Base-by-base conservation (phyloP, 2,888 invertebrate species). In the Drosophila multiciliata region DNA sequence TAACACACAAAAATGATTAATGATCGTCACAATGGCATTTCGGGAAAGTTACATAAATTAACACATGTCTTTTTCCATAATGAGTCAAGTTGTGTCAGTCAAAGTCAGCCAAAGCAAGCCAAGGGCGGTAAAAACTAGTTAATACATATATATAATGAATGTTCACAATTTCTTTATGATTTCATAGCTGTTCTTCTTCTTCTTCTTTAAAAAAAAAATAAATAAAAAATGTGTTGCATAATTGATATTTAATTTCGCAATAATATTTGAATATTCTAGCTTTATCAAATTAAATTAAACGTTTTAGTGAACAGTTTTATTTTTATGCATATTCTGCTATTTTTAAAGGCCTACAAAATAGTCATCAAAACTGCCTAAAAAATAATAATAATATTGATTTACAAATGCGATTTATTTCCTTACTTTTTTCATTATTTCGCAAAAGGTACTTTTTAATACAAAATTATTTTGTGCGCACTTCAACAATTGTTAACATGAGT, bases 31-130 rank as follows among this genome's bases (percentile, higher is more conserved):
- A 80, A 75, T 65, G 64, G 66, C 73, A 73, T 83, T 84, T 89
- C 76, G 87, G 82, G 87, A 87, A 87, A 87, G 87, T 90, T 90
- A 89, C 90, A 87, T 87, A 87, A 90, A 90, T 87, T 87, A 90
- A 90, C 87, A 90, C 87, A 87, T 87, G 87, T 90, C 80, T 90
- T 78, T 80, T 26, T 71, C 74, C 72, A 58, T 89, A 87, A 90
- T 90, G 84, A 86, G 77, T 83, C 75, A 66, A 71, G 52, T 59
- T 52, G 66, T 61, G 66, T 73, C 80, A 65, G 49, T 52, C 48
- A 36, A 3, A 53, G 15, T 15, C 45, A 8, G 45, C 45, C 5
- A 29, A 45, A 45, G 45, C 40, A 58, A 74, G 66, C 54, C 64
- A 55, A 77, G 67, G 65, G 59, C 59, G 59, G 54, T 38, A 33